A percentile compares a stretch with the other conserved stretches of the same genome.
phyloP scores from a whole-genome alignment of 2,888 invertebrate genomes.

The Cerceris ruficornis region DNA sequence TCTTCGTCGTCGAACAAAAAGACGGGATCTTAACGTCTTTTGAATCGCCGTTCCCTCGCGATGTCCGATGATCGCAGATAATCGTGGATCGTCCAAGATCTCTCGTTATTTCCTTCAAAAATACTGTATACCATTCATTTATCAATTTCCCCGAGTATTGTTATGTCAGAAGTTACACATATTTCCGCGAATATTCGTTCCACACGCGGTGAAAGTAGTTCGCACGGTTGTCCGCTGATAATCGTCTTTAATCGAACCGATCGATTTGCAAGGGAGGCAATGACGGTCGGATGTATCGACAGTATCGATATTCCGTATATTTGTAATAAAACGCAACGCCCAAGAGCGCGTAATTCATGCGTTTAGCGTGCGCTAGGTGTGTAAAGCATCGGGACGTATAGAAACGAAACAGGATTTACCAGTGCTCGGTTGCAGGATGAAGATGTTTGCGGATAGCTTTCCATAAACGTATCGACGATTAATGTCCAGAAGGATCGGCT shows the following conservation, averaged over 20 bases:
- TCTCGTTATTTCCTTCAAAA: not conserved
- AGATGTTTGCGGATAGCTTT: conserved; percentile 43
- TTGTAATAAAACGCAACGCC: no score
- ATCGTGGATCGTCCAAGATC: conserved; percentile 47
- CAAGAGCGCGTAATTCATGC: no score
- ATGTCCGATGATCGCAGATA: conserved; percentile 24
- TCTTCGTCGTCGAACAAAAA: conserved; percentile 48
- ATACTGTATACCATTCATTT: no score
- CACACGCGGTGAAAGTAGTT: no score
- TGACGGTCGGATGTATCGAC: no score
- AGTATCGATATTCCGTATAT: no score
- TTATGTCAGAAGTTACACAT: no score
- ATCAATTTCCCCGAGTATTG: no score
- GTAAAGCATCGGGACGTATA: not conserved
- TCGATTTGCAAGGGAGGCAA: no score
- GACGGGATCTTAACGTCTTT: conserved; percentile 42
- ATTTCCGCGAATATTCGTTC: no score
- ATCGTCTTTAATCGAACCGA: no score
- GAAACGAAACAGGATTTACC: conserved; percentile 16
- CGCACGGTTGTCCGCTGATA: no score
- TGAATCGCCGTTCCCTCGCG: conserved; percentile 25
- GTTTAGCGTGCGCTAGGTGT: not conserved
- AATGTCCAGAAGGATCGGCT: conserved; percentile 43
- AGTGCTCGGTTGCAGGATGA: conserved; percentile 23
- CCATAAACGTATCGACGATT: conserved; percentile 40